These are phyloP conservation scores for Eclectus roratus DNA, from an alignment of 2,113 vertebrate genomes.

Conservation along the genomic window DNA sequence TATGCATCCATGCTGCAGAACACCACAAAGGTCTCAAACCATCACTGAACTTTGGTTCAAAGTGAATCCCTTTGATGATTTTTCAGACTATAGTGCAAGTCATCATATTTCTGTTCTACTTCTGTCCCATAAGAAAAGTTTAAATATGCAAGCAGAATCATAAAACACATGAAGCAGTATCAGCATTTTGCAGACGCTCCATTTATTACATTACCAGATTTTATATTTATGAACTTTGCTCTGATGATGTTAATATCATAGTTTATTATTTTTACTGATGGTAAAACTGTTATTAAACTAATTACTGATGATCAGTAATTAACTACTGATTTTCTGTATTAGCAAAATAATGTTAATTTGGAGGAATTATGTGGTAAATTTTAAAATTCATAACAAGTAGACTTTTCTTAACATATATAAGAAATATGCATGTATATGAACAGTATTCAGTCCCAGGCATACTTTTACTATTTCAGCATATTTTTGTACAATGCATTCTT, in stretches of 20 bases:
- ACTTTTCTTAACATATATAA: not conserved
- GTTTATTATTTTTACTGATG: conserved; percentile 50
- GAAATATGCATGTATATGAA: not conserved
- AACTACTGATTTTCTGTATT: conserved; percentile 35
- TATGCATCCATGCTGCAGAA: not conserved
- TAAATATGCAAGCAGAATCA: conserved; percentile 28
- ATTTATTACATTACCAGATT: conserved; percentile 44
- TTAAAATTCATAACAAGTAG: not conserved
- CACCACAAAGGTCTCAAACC: not conserved
- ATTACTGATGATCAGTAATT: conserved; percentile 11
- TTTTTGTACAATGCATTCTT: not conserved
- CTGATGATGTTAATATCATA: conserved; percentile 33
- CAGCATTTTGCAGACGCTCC: conserved; percentile 29
- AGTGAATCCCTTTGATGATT: not conserved
- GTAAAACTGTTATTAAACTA: not conserved
- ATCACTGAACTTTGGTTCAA: not conserved
- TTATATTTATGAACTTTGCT: conserved; percentile 62
- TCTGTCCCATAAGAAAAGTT: not conserved
- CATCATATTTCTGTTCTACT: not conserved
- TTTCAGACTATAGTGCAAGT: not conserved
- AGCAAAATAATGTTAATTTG: conserved; percentile 31
- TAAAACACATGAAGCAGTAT: conserved; percentile 23
- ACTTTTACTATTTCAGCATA: not conserved
- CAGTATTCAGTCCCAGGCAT: not conserved
- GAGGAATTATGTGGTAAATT: not conserved